Evolutionary conservation across 2,797 vertebrate genomes (phyloP).

Genomic region (Mormyrops boulengeri): DNA sequence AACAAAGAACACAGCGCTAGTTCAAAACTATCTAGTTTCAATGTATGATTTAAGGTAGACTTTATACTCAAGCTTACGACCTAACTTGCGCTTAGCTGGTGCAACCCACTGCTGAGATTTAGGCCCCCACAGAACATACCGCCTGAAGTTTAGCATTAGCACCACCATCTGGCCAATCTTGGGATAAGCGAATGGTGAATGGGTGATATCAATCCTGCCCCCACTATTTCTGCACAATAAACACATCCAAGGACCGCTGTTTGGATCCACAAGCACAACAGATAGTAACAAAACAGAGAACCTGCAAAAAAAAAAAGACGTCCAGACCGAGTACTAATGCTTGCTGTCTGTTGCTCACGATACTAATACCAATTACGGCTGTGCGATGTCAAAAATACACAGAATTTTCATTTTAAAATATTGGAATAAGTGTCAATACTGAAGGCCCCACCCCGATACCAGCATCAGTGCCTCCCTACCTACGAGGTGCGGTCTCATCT

Average conservation of each 20-base stretch:
- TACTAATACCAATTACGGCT: background rate
- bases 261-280: background rate
- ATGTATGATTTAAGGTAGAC: background rate
- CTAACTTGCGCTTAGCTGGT: background rate
- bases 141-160: background rate
- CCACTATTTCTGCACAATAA: background rate
- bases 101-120: background rate
- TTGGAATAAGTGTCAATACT: background rate
- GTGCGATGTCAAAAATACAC: background rate
- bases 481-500: slow-evolving; percentile 56
- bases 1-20: background rate
- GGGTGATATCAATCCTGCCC: background rate
- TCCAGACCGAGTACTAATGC: background rate
- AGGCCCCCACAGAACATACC: background rate
- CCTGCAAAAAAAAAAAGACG: background rate
- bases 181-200: background rate
- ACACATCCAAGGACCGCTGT: background rate
- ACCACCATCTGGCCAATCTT: background rate
- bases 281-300: background rate
- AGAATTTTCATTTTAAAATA: background rate
- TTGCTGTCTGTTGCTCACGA: background rate
- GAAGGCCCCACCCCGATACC: background rate
- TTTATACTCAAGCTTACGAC: background rate
- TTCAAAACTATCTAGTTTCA: background rate
- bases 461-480: background rate